A percentile compares a stretch with the other conserved stretches of the same genome.
phyloP scores from a whole-genome alignment of 1,140 invertebrate species.

The Drosophila tristis region DNA sequence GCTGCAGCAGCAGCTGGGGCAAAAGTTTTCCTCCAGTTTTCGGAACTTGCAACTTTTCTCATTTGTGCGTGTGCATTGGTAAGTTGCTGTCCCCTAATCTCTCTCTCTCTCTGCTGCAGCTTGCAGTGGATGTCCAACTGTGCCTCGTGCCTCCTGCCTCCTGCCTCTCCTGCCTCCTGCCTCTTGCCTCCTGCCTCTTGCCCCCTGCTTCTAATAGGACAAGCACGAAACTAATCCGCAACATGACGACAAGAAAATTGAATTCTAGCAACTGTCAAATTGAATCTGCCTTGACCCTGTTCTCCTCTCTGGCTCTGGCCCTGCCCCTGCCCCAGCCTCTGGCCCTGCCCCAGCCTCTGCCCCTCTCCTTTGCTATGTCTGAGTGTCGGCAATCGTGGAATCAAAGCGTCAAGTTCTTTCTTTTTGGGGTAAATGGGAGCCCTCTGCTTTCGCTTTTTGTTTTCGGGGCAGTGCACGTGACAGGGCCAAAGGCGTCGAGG shows the following conservation, averaged over 20 bases:
- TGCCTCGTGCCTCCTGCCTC: not conserved
- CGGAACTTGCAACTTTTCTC: slow-evolving; percentile 75
- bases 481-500: slow-evolving; percentile 26
- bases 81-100: slow-evolving; percentile 48
- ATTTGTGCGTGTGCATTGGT: slow-evolving; percentile 77
- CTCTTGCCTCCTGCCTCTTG: slow-evolving; percentile 1
- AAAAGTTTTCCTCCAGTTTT: slow-evolving; percentile 64
- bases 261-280: slow-evolving; percentile 82
- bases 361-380: not conserved
- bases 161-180: not conserved
- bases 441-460: not conserved
- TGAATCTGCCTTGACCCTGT: slow-evolving; percentile 59
- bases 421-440: slow-evolving; percentile 36
- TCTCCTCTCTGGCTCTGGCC: not conserved
- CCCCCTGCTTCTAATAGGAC: slow-evolving; percentile 29
- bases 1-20: slow-evolving; percentile 50
- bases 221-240: slow-evolving; percentile 79
- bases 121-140: slow-evolving; percentile 48
- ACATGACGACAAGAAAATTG: slow-evolving; percentile 82
- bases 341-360: not conserved
- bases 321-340: not conserved
- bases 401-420: slow-evolving; percentile 44
- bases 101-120: slow-evolving; percentile 12
- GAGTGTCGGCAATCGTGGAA: slow-evolving; percentile 25
- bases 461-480: slow-evolving; percentile 33